Evolutionary conservation across 2,797 vertebrate genomes (phyloP).

Genomic region (Oryzias sinensis): DNA sequence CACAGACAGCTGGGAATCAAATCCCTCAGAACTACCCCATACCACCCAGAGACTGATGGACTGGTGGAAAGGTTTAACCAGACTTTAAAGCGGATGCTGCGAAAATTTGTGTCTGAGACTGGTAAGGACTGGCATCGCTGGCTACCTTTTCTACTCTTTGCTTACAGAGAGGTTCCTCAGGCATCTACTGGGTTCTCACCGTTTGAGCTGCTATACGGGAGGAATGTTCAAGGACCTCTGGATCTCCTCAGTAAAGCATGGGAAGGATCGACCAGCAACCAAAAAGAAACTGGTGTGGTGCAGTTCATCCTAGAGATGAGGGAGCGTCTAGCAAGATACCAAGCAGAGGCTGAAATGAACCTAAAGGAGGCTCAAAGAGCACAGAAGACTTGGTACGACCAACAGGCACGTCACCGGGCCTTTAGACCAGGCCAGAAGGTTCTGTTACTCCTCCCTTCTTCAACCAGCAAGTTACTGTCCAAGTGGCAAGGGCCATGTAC

Average conservation of each 20-base stretch:
- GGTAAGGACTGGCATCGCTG: neutral
- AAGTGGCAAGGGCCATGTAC: neutral
- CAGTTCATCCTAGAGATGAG: too few relatives aligned
- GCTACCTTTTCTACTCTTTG: neutral
- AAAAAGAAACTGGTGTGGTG: too few relatives aligned
- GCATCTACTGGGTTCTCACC: neutral
- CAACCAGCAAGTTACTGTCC: neutral
- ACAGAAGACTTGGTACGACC: neutral
- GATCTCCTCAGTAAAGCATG: too few relatives aligned
- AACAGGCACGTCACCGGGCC: neutral
- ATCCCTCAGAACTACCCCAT: too few relatives aligned
- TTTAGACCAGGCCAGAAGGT: neutral
- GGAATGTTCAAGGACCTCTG: too few relatives aligned
- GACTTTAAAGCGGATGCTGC: neutral
- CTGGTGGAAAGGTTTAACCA: neutral
- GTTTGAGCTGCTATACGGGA: conserved; percentile 1
- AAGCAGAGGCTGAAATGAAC: neutral
- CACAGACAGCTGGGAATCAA: too few relatives aligned
- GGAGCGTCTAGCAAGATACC: neutral
- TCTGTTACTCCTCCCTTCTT: neutral
- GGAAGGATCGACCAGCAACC: too few relatives aligned
- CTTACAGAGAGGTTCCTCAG: too few relatives aligned
- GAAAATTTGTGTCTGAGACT: neutral
- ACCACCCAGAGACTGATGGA: too few relatives aligned
- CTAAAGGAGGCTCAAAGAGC: neutral